A percentile compares a stretch with the other conserved stretches of the same genome.
phyloP scores from a whole-genome alignment of 1,140 invertebrate species.

The Drosophila novamexicana region DNA sequence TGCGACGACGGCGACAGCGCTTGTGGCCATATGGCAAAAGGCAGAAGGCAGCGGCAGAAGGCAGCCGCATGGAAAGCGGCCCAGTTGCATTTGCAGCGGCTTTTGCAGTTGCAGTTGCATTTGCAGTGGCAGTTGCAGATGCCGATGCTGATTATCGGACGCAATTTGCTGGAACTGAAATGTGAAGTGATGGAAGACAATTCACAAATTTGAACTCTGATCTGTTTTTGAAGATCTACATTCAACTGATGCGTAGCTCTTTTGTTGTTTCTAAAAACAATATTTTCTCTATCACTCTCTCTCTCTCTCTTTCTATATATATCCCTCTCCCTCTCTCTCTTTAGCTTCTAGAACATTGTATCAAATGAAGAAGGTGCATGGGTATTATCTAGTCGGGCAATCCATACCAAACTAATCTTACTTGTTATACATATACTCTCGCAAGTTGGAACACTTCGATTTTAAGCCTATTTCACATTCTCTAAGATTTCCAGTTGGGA shows the following conservation, averaged over 20 bases:
- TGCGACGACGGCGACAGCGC: constrained; percentile 59
- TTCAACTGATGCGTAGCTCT: neutral
- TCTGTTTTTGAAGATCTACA: neutral
- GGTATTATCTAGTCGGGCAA: too few relatives aligned
- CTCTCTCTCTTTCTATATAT: too few relatives aligned
- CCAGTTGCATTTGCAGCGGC: constrained; percentile 17
- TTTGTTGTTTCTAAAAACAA: neutral
- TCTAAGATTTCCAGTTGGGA: too few relatives aligned
- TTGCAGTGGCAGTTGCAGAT: neutral
- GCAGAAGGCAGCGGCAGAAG: neutral
- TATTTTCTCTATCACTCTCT: neutral
- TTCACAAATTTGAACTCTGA: neutral
- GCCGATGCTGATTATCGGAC: constrained; percentile 19
- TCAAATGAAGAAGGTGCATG: too few relatives aligned
- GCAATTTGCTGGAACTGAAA: constrained; percentile 24
- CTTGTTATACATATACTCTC: too few relatives aligned
- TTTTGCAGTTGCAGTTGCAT: neutral
- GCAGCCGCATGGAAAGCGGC: constrained; percentile 26
- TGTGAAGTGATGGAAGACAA: constrained; percentile 12
- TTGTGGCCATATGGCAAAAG: constrained; percentile 65
- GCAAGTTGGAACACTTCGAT: too few relatives aligned
- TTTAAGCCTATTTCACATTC: too few relatives aligned
- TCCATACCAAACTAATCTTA: too few relatives aligned
- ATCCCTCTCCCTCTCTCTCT: too few relatives aligned
- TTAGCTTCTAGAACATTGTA: too few relatives aligned